Evolutionary conservation across 1,140 invertebrate genomes (phyloP).

Genomic region (Drosophila eugracilis): DNA sequence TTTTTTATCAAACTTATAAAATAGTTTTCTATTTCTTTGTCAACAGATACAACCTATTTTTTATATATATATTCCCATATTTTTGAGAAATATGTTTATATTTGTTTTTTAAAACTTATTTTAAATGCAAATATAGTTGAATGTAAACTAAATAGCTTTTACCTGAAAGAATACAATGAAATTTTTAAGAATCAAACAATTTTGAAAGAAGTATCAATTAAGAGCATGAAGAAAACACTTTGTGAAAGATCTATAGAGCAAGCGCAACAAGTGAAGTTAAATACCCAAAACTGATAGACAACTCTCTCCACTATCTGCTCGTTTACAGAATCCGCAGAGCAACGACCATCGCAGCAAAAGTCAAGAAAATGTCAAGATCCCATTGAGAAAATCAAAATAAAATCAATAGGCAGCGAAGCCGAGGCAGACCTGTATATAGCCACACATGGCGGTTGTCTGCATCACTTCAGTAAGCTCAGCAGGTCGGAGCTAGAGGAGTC

Average conservation of each 20-base stretch:
- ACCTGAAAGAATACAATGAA: too few relatives aligned
- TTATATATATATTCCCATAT: too few relatives aligned
- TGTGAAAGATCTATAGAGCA: slow-evolving; percentile 39
- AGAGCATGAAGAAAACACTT: slow-evolving; percentile 43
- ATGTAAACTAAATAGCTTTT: too few relatives aligned
- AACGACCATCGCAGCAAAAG: slow-evolving; percentile 27
- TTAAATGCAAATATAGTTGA: too few relatives aligned
- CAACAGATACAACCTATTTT: too few relatives aligned
- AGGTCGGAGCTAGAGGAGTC: slow-evolving; percentile 55
- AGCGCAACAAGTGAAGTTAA: slow-evolving; percentile 2
- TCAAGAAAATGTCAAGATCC: slow-evolving; percentile 36
- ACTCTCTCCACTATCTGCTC: slow-evolving; percentile 68
- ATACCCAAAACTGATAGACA: slow-evolving; percentile 63
- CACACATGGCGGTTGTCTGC: slow-evolving; percentile 76
- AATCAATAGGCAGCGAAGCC: slow-evolving; percentile 38
- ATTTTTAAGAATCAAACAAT: slow-evolving; percentile 1
- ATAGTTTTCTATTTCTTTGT: background rate
- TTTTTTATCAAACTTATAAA: background rate
- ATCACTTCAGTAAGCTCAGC: slow-evolving; percentile 54
- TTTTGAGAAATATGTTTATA: too few relatives aligned
- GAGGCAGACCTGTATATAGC: slow-evolving; percentile 68
- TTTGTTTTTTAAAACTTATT: background rate
- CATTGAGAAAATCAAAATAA: slow-evolving; percentile 39
- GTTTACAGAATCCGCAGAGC: slow-evolving; percentile 68
- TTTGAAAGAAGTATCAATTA: background rate